Base-by-base conservation (phyloP, 2,113 vertebrate species). In the Xiphophorus maculatus region DNA sequence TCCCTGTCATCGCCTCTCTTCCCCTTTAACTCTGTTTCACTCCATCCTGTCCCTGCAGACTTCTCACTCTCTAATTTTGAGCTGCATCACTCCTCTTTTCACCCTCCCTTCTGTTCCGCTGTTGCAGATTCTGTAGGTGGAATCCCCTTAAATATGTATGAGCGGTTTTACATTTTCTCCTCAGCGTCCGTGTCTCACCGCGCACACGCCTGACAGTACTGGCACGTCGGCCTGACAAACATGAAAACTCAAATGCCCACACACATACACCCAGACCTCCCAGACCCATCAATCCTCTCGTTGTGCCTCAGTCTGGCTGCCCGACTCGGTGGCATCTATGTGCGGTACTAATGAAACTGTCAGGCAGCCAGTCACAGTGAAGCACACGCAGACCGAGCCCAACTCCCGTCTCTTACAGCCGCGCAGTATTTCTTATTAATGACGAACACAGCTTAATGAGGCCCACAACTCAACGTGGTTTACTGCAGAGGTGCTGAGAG, bases 211-310 rank as follows among this genome's bases (percentile, higher is more conserved):
- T 29, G 29, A 79, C 70, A 79, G 60, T 9, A 54, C 29, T 1
- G 66, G 28, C 15, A 67, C 69, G 76, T 88, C 86, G 65, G 27
- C 85, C 71, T 84, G 62, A 84, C 69, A 79, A 60, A 72, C 30
- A 69, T 2, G 5, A 40, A 12, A 30, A 61, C 69, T 27, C 77
- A 66, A 63, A 68, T 8, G 40, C 37, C 30, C 63, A 28, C 66
- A 17, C 58, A 33, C 66, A 28, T 54, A 80, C 58, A 58, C 19
- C 63, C 69, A 68, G 75, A 69, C 77, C 63, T 69, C 37, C 73
- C 78, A 84, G 83, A 89, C 74, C 74, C 77, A 87, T 91, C 80
- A 84, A 77, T 88, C 82, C 74, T 70, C 63, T 40, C 42, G 68
- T 37, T 3, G 77, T 80, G 76, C 70, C 64, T 63, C 74, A 77